A percentile compares a stretch with the other conserved stretches of the same genome.
phyloP scores from a whole-genome alignment of 2,113 vertebrate species.

The Vidua macroura region DNA sequence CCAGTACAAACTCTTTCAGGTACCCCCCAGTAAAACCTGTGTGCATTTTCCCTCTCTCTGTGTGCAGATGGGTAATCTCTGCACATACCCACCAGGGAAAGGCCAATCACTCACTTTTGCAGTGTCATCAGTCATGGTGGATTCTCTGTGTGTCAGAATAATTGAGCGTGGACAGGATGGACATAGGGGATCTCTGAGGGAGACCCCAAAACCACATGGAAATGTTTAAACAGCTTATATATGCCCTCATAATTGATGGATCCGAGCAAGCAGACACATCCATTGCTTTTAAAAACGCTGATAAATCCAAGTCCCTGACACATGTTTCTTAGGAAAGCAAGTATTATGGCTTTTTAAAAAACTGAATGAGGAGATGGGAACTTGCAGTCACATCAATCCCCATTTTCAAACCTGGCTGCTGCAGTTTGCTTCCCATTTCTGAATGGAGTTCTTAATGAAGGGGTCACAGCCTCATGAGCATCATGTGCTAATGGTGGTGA shows the following conservation, averaged over 20 bases:
- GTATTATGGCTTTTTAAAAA: not conserved
- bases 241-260: not conserved
- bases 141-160: not conserved
- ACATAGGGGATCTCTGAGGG: not conserved
- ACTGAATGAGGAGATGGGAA: not conserved
- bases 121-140: not conserved
- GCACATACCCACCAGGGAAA: not conserved
- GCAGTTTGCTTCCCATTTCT: not conserved
- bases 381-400: not conserved
- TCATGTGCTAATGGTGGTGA: accelerated
- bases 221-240: slow-evolving; percentile 11
- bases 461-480: not conserved
- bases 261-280: not conserved
- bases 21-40: not conserved
- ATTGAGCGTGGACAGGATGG: not conserved
- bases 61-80: not conserved
- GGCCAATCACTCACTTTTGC: not conserved
- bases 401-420: not conserved
- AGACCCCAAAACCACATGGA: slow-evolving; percentile 48
- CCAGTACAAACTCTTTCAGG: not conserved
- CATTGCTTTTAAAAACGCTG: slow-evolving; percentile 11
- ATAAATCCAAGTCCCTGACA: slow-evolving; percentile 15
- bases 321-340: not conserved
- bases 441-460: not conserved
- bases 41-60: not conserved